Evolutionary conservation across 2,113 vertebrate genomes (phyloP).

Genomic region (Hiodon alosoides): DNA sequence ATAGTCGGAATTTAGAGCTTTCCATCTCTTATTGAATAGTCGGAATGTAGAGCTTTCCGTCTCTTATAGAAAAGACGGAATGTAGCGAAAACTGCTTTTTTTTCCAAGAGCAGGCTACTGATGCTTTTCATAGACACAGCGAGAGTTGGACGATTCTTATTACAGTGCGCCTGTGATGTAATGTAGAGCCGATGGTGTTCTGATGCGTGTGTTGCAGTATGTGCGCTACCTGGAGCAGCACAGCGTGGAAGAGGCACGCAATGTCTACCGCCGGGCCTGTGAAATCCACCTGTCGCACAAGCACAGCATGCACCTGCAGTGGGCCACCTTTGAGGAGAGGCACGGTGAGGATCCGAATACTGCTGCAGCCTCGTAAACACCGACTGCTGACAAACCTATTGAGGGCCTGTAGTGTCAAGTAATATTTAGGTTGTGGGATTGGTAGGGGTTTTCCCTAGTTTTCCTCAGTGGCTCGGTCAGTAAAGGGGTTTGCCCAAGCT

Average conservation of each 20-base stretch:
- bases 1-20: no score
- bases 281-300: conserved; percentile 67
- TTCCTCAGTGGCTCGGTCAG: no score
- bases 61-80: no score
- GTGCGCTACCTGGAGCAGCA: conserved; percentile 65
- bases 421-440: neutral
- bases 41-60: no score
- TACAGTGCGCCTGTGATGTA: no score
- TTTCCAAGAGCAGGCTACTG: neutral
- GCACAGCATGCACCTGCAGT: conserved; percentile 72
- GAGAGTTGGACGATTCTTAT: neutral
- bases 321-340: conserved; percentile 77
- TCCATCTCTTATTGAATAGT: no score
- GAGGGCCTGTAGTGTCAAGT: neutral
- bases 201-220: conserved; percentile 55
- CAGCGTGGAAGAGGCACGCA: conserved; percentile 59
- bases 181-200: no score
- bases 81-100: no score
- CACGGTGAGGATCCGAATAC: conserved; percentile 57
- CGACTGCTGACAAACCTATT: neutral
- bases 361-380: neutral
- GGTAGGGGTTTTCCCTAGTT: neutral
- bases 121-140: neutral
- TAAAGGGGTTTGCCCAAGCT: no score
- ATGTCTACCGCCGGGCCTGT: conserved; percentile 69